phyloP scores from a whole-genome alignment of 1,140 invertebrate species.

The Calosoma granatense region DNA sequence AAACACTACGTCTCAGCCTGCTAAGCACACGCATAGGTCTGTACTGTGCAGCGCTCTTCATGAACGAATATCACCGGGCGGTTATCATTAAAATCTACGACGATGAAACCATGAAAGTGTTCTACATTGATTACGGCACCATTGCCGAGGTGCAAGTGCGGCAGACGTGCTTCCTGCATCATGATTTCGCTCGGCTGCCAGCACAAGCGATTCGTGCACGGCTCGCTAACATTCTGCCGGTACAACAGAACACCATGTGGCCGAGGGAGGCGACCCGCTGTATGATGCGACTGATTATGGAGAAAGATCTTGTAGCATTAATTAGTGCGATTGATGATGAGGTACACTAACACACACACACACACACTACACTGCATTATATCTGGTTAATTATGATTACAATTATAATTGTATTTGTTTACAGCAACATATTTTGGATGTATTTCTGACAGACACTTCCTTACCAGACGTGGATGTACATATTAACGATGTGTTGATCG shows the following conservation, averaged over 20 bases:
- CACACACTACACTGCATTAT: too few species aligned
- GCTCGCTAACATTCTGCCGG: not conserved
- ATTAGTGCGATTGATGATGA: not conserved
- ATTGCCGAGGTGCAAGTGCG: not conserved
- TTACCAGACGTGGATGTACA: not conserved
- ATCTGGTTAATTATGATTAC: too few species aligned
- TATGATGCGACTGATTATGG: not conserved
- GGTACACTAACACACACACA: not conserved
- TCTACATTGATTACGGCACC: not conserved
- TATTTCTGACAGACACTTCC: not conserved
- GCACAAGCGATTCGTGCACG: not conserved
- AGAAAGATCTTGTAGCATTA: not conserved
- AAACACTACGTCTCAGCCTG: not conserved
- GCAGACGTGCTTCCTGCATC: not conserved
- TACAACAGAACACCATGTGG: not conserved
- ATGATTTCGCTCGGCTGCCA: not conserved
- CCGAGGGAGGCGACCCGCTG: not conserved
- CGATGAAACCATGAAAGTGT: not conserved
- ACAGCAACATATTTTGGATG: not conserved
- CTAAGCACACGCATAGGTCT: not conserved
- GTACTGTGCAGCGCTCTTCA: not conserved
- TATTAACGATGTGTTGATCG: not conserved
- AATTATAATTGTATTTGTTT: not conserved
- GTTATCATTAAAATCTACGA: not conserved
- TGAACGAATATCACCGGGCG: not conserved